A percentile compares a stretch with the other conserved stretches of the same genome.
phyloP scores from a whole-genome alignment of 2,888 invertebrate species.

The Papilio demoleus region DNA sequence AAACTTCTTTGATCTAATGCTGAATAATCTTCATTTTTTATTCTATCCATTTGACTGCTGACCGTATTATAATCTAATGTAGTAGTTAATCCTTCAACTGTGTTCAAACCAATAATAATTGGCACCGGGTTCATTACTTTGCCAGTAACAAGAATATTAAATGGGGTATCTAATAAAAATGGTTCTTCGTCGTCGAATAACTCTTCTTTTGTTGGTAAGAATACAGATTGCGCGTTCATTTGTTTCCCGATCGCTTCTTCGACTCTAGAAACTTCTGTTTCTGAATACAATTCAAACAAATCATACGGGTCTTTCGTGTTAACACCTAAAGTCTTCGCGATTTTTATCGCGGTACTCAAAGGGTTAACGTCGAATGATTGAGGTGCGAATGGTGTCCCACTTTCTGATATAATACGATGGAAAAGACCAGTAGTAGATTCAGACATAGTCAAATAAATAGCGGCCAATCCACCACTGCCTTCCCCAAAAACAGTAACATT shows the following conservation, averaged over 20 bases:
- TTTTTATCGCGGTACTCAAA: constrained; percentile 66
- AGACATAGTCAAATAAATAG: constrained; percentile 70
- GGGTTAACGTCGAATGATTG: constrained; percentile 68
- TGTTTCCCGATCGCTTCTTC: constrained; percentile 75
- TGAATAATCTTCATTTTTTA: constrained; percentile 67
- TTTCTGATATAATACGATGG: constrained; percentile 71
- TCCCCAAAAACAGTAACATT: constrained; percentile 78
- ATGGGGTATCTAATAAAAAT: constrained; percentile 74
- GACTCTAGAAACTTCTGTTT: constrained; percentile 59
- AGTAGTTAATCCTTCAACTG: constrained; percentile 80
- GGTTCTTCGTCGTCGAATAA: constrained; percentile 69
- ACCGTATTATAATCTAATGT: constrained; percentile 72
- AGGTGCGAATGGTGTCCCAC: constrained; percentile 68
- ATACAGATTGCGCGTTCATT: constrained; percentile 72
- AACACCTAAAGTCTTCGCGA: constrained; percentile 69
- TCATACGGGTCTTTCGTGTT: constrained; percentile 62
- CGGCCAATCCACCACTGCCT: constrained; percentile 73
- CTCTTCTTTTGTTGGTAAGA: constrained; percentile 69
- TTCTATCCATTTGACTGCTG: constrained; percentile 69
- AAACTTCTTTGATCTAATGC: constrained; percentile 66
- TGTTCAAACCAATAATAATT: constrained; percentile 79
- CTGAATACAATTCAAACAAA: constrained; percentile 60
- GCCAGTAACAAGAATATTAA: constrained; percentile 63
- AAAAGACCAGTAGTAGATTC: constrained; percentile 72
- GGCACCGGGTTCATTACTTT: constrained; percentile 71